Conservation (phyloP, 1,140 invertebrate genomes). For the Camponotus floridanus region DNA sequence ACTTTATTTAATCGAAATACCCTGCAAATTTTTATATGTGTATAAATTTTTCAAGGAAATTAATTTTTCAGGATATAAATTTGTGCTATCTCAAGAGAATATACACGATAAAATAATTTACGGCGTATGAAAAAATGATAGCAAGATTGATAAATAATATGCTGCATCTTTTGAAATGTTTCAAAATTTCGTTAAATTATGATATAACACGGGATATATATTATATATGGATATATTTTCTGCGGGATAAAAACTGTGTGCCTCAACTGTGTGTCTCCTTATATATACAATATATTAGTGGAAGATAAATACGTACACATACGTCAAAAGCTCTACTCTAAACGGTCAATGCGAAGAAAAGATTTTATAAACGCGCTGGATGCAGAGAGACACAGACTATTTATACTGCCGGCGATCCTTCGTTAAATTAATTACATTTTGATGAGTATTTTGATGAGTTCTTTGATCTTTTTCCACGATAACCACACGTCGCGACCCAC, state of each 20-base stretch:
- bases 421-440: conserved; percentile 29
- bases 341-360: conserved; percentile 51
- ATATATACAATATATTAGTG: conserved; percentile 28
- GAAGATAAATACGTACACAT: conserved; percentile 50
- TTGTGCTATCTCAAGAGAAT: neutral
- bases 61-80: conserved; percentile 37
- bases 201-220: neutral
- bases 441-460: conserved; percentile 10
- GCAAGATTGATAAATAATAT: conserved; percentile 24
- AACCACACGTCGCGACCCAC: neutral
- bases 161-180: conserved; percentile 9
- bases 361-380: conserved; percentile 64
- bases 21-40: conserved; percentile 30
- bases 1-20: conserved; percentile 26
- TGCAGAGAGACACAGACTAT: conserved; percentile 49
- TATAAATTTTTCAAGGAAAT: conserved; percentile 26
- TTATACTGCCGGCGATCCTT: neutral
- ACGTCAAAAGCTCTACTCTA: conserved; percentile 70
- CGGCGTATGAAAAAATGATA: neutral
- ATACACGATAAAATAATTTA: neutral
- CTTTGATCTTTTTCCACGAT: conserved; percentile 26
- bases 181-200: conserved; percentile 11
- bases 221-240: neutral
- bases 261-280: neutral
- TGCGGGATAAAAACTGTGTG: neutral